phyloP scores from a whole-genome alignment of 2,113 vertebrate genomes.

The Nerophis lumbriciformis region DNA sequence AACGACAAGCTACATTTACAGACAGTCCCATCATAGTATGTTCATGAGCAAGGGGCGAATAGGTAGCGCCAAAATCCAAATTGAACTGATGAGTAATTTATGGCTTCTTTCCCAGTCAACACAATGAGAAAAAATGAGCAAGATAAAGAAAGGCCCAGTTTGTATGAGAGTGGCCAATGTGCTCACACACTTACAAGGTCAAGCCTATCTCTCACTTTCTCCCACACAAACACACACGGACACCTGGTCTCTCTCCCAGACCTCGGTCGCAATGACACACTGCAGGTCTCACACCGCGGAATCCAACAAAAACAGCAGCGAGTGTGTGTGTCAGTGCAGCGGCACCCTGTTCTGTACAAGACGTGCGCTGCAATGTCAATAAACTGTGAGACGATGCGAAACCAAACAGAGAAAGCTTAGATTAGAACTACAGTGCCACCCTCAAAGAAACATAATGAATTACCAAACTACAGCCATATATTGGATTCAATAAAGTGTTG shows the following conservation, averaged over 20 bases:
- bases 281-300: constrained; percentile 48
- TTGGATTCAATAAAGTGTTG: background rate
- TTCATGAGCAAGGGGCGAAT: too few relatives aligned
- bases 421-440: constrained; percentile 33
- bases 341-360: constrained; percentile 34
- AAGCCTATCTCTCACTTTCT: constrained; percentile 23
- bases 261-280: constrained; percentile 40
- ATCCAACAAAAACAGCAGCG: constrained; percentile 59
- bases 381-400: constrained; percentile 57
- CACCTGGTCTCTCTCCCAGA: constrained; percentile 50
- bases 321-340: constrained; percentile 15
- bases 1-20: too few relatives aligned
- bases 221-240: constrained; percentile 40
- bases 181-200: constrained; percentile 28
- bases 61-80: constrained; percentile 11
- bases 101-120: background rate
- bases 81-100: constrained; percentile 6
- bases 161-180: constrained; percentile 21
- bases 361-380: constrained; percentile 56
- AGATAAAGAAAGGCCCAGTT: constrained; percentile 27
- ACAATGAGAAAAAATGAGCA: constrained; percentile 16
- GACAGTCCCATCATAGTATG: too few relatives aligned
- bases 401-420: constrained; percentile 54
- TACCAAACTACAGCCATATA: constrained; percentile 8
- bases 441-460: constrained; percentile 13